These are phyloP conservation scores for Borostomias antarcticus DNA, from an alignment of 2,797 vertebrate genomes.

Conservation along the genomic window DNA sequence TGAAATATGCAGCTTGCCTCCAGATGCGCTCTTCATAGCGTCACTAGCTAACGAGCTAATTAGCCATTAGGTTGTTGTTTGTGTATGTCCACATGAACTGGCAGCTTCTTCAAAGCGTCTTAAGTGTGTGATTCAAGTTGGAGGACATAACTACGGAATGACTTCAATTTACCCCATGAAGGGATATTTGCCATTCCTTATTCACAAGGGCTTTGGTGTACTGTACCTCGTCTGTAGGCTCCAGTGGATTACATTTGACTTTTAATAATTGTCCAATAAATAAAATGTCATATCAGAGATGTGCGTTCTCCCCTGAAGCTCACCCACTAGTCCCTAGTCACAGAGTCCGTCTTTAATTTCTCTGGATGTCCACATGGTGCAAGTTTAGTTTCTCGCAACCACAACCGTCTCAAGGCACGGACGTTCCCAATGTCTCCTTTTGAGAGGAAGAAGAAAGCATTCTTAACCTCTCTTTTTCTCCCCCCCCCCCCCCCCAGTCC, in stretches of 20 bases:
- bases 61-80: conserved; percentile 44
- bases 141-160: neutral
- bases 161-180: neutral
- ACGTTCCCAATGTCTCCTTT: neutral
- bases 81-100: conserved; percentile 13
- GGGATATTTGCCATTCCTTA: neutral
- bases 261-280: neutral
- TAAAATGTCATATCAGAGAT: neutral
- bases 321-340: neutral
- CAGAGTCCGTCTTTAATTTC: neutral
- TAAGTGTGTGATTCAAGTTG: conserved; percentile 23
- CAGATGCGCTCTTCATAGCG: conserved; percentile 52
- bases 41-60: conserved; percentile 53
- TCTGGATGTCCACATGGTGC: neutral
- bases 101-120: conserved; percentile 13
- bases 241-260: neutral
- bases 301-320: neutral
- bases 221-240: neutral
- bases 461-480: conserved; percentile 5
- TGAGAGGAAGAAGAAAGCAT: neutral
- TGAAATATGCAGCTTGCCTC: conserved; percentile 15
- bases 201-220: neutral
- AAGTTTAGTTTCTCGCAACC: too few species aligned
- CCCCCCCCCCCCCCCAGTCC: conserved; percentile 70
- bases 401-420: too few species aligned